Percentiles rank a stretch among this genome's conserved stretches.
Conservation (phyloP, 2,113 vertebrate species). For the Eudyptes chrysolophus region DNA sequence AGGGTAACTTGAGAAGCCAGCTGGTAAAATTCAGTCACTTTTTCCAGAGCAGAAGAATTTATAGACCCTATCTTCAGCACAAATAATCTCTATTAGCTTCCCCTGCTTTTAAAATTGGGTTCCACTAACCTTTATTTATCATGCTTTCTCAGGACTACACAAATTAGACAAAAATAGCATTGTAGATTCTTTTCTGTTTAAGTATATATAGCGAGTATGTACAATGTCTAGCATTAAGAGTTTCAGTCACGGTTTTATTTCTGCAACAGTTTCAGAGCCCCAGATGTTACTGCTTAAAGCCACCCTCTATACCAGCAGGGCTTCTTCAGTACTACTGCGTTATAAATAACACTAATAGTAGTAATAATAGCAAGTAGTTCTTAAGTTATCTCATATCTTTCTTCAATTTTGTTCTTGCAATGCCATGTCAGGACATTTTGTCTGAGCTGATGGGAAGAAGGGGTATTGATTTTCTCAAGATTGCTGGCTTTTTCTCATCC, state of each 20-base stretch:
- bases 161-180: neutral
- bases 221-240: neutral
- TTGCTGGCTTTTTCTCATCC: neutral
- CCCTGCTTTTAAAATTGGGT: neutral
- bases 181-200: neutral
- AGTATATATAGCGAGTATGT: neutral
- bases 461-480: neutral
- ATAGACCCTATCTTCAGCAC: neutral
- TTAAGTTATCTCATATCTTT: neutral
- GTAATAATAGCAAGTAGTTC: neutral
- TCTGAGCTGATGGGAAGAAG: neutral
- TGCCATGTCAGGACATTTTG: neutral
- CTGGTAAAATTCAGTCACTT: neutral
- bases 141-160: neutral
- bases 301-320: neutral
- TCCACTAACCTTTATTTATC: neutral
- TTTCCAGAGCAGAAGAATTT: neutral
- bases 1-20: neutral
- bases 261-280: neutral
- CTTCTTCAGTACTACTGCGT: neutral
- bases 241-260: neutral
- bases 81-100: neutral
- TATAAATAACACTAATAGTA: neutral
- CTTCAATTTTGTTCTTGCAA: neutral
- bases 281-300: neutral